phyloP scores from a whole-genome alignment of 1,140 invertebrate species.

The Lerema accius region DNA sequence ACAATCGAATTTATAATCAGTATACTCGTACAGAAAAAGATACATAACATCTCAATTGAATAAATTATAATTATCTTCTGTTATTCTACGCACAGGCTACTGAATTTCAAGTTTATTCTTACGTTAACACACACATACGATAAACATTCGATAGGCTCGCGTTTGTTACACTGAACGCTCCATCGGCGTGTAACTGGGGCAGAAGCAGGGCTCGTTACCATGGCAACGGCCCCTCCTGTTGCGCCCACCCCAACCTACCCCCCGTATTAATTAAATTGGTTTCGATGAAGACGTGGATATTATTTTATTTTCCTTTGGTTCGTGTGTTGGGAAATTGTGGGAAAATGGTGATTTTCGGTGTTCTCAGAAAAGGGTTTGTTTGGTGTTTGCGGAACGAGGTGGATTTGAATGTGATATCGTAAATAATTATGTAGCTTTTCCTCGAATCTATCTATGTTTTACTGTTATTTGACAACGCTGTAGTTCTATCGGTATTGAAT shows the following conservation, averaged over 20 bases:
- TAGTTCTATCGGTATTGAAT: no score
- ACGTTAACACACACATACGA: neutral
- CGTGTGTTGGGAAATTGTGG: neutral
- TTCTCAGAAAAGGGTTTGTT: neutral
- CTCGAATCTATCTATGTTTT: no score
- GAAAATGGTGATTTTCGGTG: neutral
- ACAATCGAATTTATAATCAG: no score
- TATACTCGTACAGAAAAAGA: no score
- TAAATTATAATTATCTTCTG: no score
- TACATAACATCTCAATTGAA: no score
- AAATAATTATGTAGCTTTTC: no score
- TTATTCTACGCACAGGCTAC: no score
- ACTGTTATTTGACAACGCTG: no score
- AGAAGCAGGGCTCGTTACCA: constrained; percentile 47
- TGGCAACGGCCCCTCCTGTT: constrained; percentile 43
- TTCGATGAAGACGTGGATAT: constrained; percentile 18
- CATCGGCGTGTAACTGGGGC: constrained; percentile 40
- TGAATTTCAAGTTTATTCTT: neutral
- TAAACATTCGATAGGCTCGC: constrained; percentile 15
- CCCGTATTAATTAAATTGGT: constrained; percentile 33
- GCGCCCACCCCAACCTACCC: constrained; percentile 29
- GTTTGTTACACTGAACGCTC: constrained; percentile 25
- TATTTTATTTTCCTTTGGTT: constrained; percentile 11
- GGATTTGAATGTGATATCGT: neutral
- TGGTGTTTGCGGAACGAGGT: neutral